A percentile compares a stretch with the other conserved stretches of the same genome.
phyloP scores from a whole-genome alignment of 2,113 vertebrate species.

The Hippotragus niger region DNA sequence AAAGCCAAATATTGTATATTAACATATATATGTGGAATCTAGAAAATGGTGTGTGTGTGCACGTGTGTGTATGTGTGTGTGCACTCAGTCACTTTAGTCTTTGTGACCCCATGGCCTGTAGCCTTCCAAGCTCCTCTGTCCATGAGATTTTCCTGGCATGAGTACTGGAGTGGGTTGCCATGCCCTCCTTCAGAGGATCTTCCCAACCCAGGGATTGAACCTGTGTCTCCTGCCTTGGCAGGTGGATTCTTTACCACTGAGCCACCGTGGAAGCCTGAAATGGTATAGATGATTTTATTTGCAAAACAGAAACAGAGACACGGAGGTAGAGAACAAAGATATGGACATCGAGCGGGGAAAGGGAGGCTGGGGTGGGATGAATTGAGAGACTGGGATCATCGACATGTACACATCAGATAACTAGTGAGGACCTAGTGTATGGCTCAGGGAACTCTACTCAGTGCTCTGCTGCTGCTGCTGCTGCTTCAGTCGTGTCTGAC shows the following conservation, averaged over 20 bases:
- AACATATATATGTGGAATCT: not conserved
- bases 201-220: not conserved
- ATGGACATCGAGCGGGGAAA: not conserved
- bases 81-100: not conserved
- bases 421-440: not conserved
- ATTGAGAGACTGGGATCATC: not conserved
- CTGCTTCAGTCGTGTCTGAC: too few species aligned
- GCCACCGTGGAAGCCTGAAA: not conserved
- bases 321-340: not conserved
- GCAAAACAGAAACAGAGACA: not conserved
- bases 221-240: not conserved
- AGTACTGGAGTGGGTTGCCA: not conserved
- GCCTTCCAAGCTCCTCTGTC: not conserved
- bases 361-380: not conserved
- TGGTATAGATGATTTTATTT: not conserved
- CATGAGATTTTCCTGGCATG: not conserved
- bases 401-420: not conserved
- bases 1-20: not conserved
- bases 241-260: not conserved
- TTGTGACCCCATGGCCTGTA: not conserved
- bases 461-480: not conserved
- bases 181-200: not conserved
- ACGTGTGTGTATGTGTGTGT: too few species aligned
- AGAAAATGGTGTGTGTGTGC: not conserved
- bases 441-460: not conserved